Conservation (phyloP, 64 coral and sea anemone genomes). For the Stichodactyla mertensii region DNA sequence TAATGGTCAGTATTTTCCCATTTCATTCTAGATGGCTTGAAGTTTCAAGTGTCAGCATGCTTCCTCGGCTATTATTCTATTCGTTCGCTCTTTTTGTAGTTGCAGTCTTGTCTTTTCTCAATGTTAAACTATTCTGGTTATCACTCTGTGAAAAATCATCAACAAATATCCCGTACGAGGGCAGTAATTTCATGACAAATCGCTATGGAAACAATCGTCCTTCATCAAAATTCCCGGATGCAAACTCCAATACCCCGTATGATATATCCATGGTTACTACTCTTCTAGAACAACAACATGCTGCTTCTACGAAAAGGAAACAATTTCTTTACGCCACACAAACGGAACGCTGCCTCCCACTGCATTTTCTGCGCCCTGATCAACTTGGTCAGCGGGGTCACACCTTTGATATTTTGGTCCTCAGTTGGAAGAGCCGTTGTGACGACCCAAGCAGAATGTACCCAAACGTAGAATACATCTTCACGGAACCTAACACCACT, state of each 20-base stretch:
- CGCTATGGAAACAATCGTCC: not conserved
- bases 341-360: slow-evolving; percentile 36
- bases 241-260: slow-evolving; percentile 1
- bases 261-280: not conserved
- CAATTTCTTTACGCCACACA: slow-evolving; percentile 42
- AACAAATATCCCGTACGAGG: not conserved
- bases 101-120: not conserved
- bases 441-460: not conserved
- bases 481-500: slow-evolving; percentile 23
- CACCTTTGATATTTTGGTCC: slow-evolving; percentile 19
- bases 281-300: not conserved
- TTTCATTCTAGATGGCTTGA: not conserved
- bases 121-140: not conserved
- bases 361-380: slow-evolving; percentile 29
- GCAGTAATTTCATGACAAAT: too few species aligned
- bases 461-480: slow-evolving; percentile 30
- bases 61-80: not conserved
- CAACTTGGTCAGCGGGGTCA: slow-evolving; percentile 17
- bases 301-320: not conserved
- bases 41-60: not conserved
- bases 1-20: not conserved
- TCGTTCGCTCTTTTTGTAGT: not conserved
- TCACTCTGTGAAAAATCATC: not conserved
- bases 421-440: slow-evolving; percentile 25
- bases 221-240: not conserved